Evolutionary conservation across 2,888 invertebrate genomes (phyloP), one percentile per base, ranked within the genome.

Genomic region (Phrixothrix hirtus): DNA sequence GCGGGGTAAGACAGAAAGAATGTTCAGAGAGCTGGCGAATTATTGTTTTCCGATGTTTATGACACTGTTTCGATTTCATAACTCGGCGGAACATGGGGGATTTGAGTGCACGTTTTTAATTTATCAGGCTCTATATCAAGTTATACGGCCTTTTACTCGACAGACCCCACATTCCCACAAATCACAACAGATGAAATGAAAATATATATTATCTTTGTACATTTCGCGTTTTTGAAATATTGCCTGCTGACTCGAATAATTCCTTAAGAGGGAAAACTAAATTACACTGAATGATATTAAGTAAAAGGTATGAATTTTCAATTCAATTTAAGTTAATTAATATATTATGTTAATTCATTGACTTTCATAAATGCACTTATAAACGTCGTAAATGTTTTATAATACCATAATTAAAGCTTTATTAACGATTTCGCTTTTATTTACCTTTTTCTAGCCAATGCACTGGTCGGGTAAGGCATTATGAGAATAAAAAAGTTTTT

Each of bases 31-130:
- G 62, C 63, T 61, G 65, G 64, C 65, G 68, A 76, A 75, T 76
- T 77, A 76, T 77, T 75, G 76, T 76, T 77, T 77, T 73, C 71
- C 77, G 66, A 77, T 77, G 76, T 77, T 77, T 77, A 77, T 74
- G 76, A 70, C 71, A 68, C 74, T 73, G 75, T 75, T 76, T 76
- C 77, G 75, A 77, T 77, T 77, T 76, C 77, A 76, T 76, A 76
- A 75, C 75, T 73, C 70, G 71, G 63, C 67, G 65, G 69, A 70
- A 68, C 70, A 67, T 64, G 64, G 68, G 69, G 65, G 62, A 64
- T 62, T 62, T 63, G 65, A 68, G 70, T 70, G 73, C 72, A 74
- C 75, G 75, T 76, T 77, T 77, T 77, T 77, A 77, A 77, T 77
- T 77, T 77, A 77, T 77, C 75, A 72, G 72, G 72, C 71, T 70